These are phyloP conservation scores for Leptopilina myrica DNA, from an alignment of 2,888 invertebrate genomes.

Conservation along the genomic window DNA sequence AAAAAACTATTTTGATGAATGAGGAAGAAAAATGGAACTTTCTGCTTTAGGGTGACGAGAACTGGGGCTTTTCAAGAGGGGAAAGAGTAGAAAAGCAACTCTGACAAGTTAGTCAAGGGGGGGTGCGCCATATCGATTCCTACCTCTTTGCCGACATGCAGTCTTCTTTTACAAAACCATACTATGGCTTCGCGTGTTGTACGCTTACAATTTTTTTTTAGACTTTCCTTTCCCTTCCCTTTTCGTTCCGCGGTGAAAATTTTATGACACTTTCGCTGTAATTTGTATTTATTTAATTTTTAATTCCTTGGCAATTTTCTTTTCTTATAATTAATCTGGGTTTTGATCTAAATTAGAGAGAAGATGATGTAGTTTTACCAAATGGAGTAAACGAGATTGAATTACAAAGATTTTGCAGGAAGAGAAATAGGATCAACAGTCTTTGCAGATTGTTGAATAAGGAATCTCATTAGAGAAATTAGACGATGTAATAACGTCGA, in stretches of 20 bases:
- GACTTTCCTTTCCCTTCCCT: constrained; percentile 15
- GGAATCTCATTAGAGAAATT: constrained; percentile 19
- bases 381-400: not conserved
- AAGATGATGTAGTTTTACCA: not conserved
- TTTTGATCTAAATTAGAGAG: not conserved
- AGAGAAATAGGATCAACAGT: not conserved
- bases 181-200: constrained; percentile 40
- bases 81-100: constrained; percentile 30
- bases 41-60: constrained; percentile 25
- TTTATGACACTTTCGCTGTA: not conserved
- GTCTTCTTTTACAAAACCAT: constrained; percentile 41
- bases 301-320: not conserved
- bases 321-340: not conserved
- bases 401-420: not conserved
- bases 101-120: constrained; percentile 56
- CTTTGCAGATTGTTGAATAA: not conserved
- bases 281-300: not conserved
- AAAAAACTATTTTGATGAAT: constrained; percentile 17
- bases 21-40: not conserved
- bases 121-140: constrained; percentile 69
- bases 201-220: constrained; percentile 24
- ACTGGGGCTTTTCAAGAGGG: constrained; percentile 22
- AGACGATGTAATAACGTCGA: not conserved
- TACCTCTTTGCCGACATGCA: constrained; percentile 52
- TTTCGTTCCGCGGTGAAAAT: too few relatives aligned